Percentiles rank a stretch among this genome's conserved stretches.
Conservation (phyloP, 2,797 vertebrate genomes). For the Sphenodon punctatus region DNA sequence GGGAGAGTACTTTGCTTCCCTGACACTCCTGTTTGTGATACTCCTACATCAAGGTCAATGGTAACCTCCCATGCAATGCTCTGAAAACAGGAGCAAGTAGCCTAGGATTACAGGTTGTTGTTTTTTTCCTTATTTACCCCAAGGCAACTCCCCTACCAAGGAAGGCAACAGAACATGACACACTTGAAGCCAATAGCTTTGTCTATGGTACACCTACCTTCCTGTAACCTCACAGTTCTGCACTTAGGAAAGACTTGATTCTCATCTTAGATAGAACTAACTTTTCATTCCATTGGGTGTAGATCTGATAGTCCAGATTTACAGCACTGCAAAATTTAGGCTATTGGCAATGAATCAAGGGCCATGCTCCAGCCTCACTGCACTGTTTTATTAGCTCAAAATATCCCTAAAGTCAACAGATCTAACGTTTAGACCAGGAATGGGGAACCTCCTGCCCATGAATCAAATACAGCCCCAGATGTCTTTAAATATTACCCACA, state of each 20-base stretch:
- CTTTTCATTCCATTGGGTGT: too few relatives aligned
- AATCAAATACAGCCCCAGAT: too few relatives aligned
- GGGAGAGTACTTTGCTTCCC: too few relatives aligned
- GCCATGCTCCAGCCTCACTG: not conserved
- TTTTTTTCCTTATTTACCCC: not conserved
- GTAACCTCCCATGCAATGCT: not conserved
- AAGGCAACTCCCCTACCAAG: not conserved
- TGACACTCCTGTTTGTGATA: rapidly evolving
- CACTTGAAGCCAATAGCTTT: not conserved
- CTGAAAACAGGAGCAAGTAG: not conserved
- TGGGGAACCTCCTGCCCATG: too few relatives aligned
- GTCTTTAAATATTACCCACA: too few relatives aligned
- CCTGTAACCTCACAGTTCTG: too few relatives aligned
- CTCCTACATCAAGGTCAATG: not conserved
- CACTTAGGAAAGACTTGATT: not conserved
- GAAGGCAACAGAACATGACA: not conserved
- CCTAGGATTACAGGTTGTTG: not conserved
- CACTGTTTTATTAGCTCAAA: rapidly evolving
- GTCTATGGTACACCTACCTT: too few relatives aligned
- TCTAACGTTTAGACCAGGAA: too few relatives aligned
- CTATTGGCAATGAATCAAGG: not conserved
- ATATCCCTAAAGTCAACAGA: not conserved
- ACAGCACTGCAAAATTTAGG: not conserved
- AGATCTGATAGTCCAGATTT: not conserved
- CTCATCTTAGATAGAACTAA: too few relatives aligned